A percentile compares a stretch with the other conserved stretches of the same genome.
Evolutionary conservation across 2,113 vertebrate genomes (phyloP).

Genomic region (Ginglymostoma cirratum): DNA sequence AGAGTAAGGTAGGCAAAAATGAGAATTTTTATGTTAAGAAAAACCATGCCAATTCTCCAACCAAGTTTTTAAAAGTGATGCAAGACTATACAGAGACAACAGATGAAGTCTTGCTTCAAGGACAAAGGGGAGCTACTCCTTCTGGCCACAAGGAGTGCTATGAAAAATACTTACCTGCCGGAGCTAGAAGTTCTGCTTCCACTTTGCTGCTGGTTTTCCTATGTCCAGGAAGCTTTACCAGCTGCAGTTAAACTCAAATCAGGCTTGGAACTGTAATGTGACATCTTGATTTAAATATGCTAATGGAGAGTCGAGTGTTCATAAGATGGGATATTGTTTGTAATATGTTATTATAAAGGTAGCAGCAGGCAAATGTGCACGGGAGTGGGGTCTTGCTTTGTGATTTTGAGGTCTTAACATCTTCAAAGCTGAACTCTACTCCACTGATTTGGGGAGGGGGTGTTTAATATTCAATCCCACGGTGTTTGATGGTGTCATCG

Average conservation of each 20-base stretch:
- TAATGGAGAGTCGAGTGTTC: background rate
- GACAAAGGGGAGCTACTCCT: background rate
- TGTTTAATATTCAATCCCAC: background rate
- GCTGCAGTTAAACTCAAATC: background rate
- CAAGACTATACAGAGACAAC: background rate
- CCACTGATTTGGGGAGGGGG: background rate
- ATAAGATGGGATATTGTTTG: background rate
- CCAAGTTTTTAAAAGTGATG: too few species aligned
- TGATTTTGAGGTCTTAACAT: background rate
- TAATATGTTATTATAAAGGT: background rate
- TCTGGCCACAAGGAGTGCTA: background rate
- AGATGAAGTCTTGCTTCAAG: background rate
- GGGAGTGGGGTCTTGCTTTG: background rate
- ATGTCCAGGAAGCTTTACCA: too few species aligned
- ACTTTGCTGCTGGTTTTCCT: too few species aligned
- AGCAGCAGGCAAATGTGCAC: background rate
- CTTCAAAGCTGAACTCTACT: background rate
- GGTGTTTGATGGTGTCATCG: background rate
- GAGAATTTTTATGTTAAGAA: too few species aligned
- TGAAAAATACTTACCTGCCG: too few species aligned
- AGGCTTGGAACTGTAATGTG: background rate
- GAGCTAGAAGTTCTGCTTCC: too few species aligned
- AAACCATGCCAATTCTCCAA: too few species aligned
- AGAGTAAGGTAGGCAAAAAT: too few species aligned
- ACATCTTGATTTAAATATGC: background rate